These are phyloP conservation scores for Eristalis arbustorum DNA, from an alignment of 2,888 invertebrate species.

Conservation along the genomic window DNA sequence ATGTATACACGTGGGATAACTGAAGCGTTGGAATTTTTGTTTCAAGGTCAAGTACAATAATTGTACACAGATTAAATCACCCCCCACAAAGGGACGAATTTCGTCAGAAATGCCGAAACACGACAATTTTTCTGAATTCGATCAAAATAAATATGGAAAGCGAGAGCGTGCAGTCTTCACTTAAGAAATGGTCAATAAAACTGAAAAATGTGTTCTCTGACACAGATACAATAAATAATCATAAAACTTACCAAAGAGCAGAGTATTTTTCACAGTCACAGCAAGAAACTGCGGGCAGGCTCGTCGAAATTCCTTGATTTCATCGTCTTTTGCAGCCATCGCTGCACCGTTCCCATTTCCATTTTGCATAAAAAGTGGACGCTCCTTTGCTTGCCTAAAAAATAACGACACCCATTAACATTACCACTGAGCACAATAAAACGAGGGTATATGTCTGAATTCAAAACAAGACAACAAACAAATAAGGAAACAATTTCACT, in stretches of 20 bases:
- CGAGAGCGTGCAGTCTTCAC: too few relatives aligned
- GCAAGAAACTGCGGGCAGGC: slow-evolving; percentile 88
- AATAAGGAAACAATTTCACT: not conserved
- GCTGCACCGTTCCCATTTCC: slow-evolving; percentile 70
- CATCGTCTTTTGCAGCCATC: slow-evolving; percentile 72
- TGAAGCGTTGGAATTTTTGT: not conserved
- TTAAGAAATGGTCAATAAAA: too few relatives aligned
- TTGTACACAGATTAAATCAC: not conserved
- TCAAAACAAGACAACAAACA: not conserved
- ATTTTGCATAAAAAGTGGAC: slow-evolving; percentile 78
- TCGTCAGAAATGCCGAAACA: not conserved
- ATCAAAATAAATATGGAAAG: too few relatives aligned
- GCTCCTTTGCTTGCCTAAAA: slow-evolving; percentile 76
- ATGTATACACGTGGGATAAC: not conserved
- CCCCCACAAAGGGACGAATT: too few relatives aligned
- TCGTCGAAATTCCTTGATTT: slow-evolving; percentile 81
- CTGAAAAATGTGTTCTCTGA: too few relatives aligned
- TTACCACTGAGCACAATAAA: not conserved
- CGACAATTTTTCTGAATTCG: too few relatives aligned
- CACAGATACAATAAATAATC: not conserved
- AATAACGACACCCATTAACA: not conserved
- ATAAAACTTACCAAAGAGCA: slow-evolving; percentile 83
- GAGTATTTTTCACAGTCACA: slow-evolving; percentile 89
- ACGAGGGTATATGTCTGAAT: not conserved
- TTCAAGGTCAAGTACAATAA: not conserved